Evolutionary conservation across 1,140 invertebrate species (phyloP), one percentile per base, ranked within the genome.

Genomic region (Saccostrea cuccullata): DNA sequence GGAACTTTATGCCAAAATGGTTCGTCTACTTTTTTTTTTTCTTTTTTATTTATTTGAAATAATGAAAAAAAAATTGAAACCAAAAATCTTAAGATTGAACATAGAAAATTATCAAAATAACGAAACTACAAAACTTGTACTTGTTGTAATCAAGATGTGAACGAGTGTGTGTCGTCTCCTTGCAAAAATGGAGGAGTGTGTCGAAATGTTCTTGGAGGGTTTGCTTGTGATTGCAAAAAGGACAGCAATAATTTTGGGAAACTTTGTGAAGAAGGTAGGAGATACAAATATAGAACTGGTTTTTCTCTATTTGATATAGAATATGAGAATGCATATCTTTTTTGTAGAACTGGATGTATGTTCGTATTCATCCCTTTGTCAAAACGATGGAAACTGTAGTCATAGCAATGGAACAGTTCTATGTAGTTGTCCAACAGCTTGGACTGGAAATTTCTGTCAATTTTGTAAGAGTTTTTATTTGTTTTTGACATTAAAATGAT

Each of bases 181-280:
- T 55, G 47, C 47, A 55, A 47, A n/a, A 70, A 70, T 40, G 67
- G 67, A 20, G 47, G 67, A 87, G 20, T 55, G 20, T 86, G 85
- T 36, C 40, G 12, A n/a, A 64, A 73, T 73, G 15, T 15, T 0
- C 55, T 11, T 6, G 85, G 60, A 55, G 56, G 23, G 12, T 84
- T 92, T 89, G 89, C 26, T 55, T 95, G 95, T 88, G 82, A 89
- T 23, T 99, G 99, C 95, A 98, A 98, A 17, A 96, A 97, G 30
- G 98, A 98, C 82, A 99, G 99, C 92, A 98, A 97, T n/a, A 26
- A 73, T 26, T 26, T 23, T 23, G 99, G 99, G 12, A 98, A 99
- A 96, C 96, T 98, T 55, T 99, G 99, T 93, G 97, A 99, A 87
- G 89, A 87, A 84, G 93, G 93, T 88, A 92, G 92, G 15, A 36